Conservation (phyloP, 2,797 vertebrate species). For the Amniataba percoides region DNA sequence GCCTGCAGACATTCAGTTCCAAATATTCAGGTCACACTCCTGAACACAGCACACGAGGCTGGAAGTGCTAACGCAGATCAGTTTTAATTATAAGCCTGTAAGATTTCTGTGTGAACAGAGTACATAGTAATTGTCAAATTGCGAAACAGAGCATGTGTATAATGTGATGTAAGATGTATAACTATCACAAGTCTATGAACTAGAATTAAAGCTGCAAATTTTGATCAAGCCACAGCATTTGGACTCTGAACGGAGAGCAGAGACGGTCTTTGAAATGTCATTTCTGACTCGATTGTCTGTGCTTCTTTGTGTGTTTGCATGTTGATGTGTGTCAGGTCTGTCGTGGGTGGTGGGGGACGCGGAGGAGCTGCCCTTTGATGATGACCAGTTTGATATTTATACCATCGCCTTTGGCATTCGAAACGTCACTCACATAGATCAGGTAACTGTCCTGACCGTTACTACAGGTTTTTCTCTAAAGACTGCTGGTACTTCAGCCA, state of each 20-base stretch:
- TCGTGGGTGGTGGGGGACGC: slow-evolving; percentile 96
- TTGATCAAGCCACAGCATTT: background rate
- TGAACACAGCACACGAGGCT: background rate
- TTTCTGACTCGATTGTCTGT: background rate
- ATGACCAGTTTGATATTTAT: slow-evolving; percentile 95
- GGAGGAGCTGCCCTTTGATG: slow-evolving; percentile 94
- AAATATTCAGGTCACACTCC: background rate
- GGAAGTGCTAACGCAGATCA: background rate
- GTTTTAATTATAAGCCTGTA: slow-evolving; percentile 2
- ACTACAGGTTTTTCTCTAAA: background rate
- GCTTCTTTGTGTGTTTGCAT: slow-evolving; percentile 27
- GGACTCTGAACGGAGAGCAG: background rate
- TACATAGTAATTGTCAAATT: background rate
- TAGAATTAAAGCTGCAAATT: background rate
- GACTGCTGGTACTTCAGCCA: background rate
- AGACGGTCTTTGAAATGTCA: background rate
- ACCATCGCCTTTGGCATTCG: slow-evolving; percentile 97
- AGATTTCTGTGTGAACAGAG: slow-evolving; percentile 4
- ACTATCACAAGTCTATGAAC: background rate
- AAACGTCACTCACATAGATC: slow-evolving; percentile 94
- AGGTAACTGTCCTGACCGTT: slow-evolving; percentile 73
- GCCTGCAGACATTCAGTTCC: background rate
- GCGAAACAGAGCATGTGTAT: background rate
- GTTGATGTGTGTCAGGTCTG: slow-evolving; percentile 84
- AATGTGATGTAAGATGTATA: too few species aligned